Evolutionary conservation across 2,113 vertebrate genomes (phyloP).

Genomic region (Lepus americanus): DNA sequence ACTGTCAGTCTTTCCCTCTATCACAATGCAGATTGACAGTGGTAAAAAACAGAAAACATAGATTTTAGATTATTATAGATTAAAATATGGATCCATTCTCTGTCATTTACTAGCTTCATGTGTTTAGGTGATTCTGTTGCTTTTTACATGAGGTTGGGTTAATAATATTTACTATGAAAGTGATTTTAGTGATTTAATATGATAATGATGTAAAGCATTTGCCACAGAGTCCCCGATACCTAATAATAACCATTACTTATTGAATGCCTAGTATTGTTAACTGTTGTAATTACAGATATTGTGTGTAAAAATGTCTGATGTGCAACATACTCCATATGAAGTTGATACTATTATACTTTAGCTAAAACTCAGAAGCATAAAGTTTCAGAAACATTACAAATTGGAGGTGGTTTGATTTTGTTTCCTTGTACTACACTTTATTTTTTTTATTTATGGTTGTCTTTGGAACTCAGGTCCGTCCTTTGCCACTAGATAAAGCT

Average conservation of each 20-base stretch:
- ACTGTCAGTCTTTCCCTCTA: neutral
- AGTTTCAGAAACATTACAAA: neutral
- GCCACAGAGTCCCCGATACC: neutral
- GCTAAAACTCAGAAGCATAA: neutral
- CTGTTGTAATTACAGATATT: conserved; percentile 35
- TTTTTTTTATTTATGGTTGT: neutral
- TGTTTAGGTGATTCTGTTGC: neutral
- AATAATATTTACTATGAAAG: neutral
- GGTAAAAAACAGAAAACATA: neutral
- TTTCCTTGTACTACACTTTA: neutral
- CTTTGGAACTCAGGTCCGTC: neutral
- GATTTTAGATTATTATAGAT: neutral
- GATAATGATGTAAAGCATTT: neutral
- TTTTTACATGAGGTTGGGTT: neutral
- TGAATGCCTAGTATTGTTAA: neutral
- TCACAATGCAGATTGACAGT: neutral
- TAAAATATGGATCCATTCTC: neutral
- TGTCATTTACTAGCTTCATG: neutral
- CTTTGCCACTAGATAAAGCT: neutral
- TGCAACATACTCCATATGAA: neutral
- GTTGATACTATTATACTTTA: neutral
- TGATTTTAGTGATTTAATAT: conserved; percentile 7
- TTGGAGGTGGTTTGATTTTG: neutral
- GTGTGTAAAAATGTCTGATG: neutral
- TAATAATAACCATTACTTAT: neutral